A percentile compares a stretch with the other conserved stretches of the same genome.
Conservation (phyloP, 2,797 vertebrate species). For the Balearica regulorum region DNA sequence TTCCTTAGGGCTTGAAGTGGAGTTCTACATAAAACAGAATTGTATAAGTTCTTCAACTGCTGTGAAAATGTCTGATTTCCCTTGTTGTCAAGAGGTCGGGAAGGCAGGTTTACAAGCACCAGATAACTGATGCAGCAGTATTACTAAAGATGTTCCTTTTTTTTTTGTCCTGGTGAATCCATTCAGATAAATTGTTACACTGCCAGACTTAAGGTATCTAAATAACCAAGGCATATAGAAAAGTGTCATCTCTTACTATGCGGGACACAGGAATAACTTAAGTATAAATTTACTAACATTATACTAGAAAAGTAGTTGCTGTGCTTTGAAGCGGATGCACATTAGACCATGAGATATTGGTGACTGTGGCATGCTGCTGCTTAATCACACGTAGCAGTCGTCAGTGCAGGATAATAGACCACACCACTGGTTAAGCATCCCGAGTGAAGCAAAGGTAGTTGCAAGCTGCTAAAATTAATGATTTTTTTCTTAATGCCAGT, state of each 20-base stretch:
- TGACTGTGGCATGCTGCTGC: too few relatives aligned
- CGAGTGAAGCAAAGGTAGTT: not conserved
- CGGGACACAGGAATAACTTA: not conserved
- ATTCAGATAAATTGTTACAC: not conserved
- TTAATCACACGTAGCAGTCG: accelerated
- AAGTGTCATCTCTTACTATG: not conserved
- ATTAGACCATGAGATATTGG: not conserved
- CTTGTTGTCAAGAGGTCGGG: conserved; percentile 51
- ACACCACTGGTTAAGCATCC: not conserved
- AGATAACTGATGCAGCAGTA: conserved; percentile 26
- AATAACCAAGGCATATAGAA: not conserved
- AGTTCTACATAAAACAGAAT: conserved; percentile 57
- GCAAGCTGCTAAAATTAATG: not conserved
- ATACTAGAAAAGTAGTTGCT: not conserved
- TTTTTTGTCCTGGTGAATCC: not conserved
- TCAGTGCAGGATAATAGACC: not conserved
- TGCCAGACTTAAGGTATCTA: not conserved
- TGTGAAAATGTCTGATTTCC: conserved; percentile 70
- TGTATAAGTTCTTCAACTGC: not conserved
- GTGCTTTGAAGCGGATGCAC: not conserved
- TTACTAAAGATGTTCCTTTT: not conserved
- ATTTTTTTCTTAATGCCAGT: not conserved
- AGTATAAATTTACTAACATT: not conserved
- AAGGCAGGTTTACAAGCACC: conserved; percentile 52
- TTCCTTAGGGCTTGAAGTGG: conserved; percentile 55